phyloP scores from a whole-genome alignment of 2,113 vertebrate genomes.

The Melospiza georgiana region DNA sequence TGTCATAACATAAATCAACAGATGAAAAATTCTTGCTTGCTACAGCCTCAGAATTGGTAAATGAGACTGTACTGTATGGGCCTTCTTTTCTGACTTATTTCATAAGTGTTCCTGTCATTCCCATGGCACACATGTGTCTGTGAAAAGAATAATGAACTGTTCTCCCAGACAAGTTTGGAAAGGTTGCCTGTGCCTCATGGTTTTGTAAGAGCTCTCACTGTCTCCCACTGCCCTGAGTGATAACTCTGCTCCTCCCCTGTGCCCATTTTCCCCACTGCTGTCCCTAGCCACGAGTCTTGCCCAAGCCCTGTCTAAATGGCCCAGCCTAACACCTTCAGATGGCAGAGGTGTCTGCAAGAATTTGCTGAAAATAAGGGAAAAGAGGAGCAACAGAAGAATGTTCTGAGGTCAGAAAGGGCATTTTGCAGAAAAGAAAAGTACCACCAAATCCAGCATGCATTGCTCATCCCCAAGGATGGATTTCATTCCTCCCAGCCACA shows the following conservation, averaged over 20 bases:
- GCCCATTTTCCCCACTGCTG: not conserved
- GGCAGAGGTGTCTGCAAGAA: not conserved
- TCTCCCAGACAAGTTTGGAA: not conserved
- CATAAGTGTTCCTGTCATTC: not conserved
- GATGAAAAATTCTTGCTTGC: not conserved
- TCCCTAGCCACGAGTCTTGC: not conserved
- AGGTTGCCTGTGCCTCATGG: not conserved
- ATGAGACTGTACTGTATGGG: not conserved
- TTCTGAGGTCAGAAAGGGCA: not conserved
- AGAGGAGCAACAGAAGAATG: not conserved
- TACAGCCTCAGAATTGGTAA: not conserved
- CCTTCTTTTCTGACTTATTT: not conserved
- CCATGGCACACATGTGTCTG: not conserved
- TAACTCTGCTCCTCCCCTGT: not conserved
- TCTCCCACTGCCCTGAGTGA: not conserved
- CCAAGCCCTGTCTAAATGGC: not conserved
- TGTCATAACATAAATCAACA: not conserved
- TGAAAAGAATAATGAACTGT: not conserved
- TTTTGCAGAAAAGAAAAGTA: not conserved
- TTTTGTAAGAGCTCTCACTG: not conserved
- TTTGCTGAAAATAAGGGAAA: not conserved
- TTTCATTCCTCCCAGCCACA: not conserved
- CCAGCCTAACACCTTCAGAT: not conserved
- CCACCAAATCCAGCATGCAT: not conserved
- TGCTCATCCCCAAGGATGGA: not conserved